A percentile compares a stretch with the other conserved stretches of the same genome.
phyloP scores from a whole-genome alignment of 2,888 invertebrate species.

The Exephanes ischioxanthus region DNA sequence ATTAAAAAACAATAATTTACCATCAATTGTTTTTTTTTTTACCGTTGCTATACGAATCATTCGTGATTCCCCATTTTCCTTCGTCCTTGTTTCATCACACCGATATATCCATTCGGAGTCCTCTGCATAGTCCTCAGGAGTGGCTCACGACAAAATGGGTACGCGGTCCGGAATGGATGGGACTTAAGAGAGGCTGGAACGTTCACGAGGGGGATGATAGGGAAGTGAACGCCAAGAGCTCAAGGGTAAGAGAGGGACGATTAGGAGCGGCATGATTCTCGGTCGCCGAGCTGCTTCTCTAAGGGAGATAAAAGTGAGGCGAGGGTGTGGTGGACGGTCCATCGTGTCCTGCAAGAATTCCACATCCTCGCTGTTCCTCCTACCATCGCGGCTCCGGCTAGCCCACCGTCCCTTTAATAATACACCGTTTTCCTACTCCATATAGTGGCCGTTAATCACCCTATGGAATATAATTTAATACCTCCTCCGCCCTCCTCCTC shows the following conservation, averaged over 20 bases:
- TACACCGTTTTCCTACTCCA: conserved; percentile 68
- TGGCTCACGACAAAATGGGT: conserved; percentile 44
- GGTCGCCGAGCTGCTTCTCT: conserved; percentile 45
- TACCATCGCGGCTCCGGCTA: conserved; percentile 20
- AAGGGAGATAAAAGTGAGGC: conserved; percentile 40
- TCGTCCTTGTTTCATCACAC: background rate
- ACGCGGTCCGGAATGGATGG: conserved; percentile 37
- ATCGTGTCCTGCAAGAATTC: conserved; percentile 75
- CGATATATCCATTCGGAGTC: conserved; percentile 15
- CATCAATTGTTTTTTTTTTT: background rate
- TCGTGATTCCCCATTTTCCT: background rate
- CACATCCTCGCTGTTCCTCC: conserved; percentile 49
- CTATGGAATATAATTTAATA: conserved; percentile 79
- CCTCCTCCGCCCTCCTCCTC: conserved; percentile 69
- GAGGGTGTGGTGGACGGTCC: conserved; percentile 64
- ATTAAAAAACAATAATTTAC: background rate
- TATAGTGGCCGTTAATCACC: conserved; percentile 76
- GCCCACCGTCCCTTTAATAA: conserved; percentile 74
- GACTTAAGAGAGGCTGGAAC: conserved; percentile 30
- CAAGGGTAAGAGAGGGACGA: conserved; percentile 55
- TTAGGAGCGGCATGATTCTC: conserved; percentile 54
- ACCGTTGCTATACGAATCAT: background rate
- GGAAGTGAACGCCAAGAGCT: conserved; percentile 39
- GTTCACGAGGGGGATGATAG: conserved; percentile 30
- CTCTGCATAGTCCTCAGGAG: conserved; percentile 27